A percentile compares a stretch with the other conserved stretches of the same genome.
phyloP scores from a whole-genome alignment of 2,888 invertebrate genomes.

The Dynastes maya region DNA sequence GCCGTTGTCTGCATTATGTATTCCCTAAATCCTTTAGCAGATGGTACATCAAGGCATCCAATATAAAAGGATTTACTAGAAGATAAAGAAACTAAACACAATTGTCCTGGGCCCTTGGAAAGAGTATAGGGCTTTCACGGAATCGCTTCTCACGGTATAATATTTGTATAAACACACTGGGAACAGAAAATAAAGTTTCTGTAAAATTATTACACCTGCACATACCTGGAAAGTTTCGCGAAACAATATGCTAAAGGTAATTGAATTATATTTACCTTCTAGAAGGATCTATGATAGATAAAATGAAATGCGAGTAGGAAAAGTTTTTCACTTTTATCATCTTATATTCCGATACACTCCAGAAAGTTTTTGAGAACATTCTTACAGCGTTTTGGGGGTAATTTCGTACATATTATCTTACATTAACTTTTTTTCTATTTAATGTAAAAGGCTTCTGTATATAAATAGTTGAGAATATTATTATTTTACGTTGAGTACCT shows the following conservation, averaged over 20 bases:
- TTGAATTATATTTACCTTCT: no score
- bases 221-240: background rate
- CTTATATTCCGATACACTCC: background rate
- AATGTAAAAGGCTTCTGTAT: no score
- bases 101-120: constrained; percentile 33
- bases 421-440: background rate
- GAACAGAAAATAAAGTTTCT: constrained; percentile 7
- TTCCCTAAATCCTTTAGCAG: constrained; percentile 66
- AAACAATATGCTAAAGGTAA: no score
- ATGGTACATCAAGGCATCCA: constrained; percentile 62
- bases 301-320: no score
- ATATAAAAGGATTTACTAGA: constrained; percentile 59
- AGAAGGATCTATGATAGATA: no score
- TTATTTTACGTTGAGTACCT: no score
- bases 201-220: constrained; percentile 4
- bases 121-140: background rate
- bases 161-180: constrained; percentile 33
- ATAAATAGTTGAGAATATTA: no score
- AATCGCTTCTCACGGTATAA: constrained; percentile 22
- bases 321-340: no score
- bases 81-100: constrained; percentile 55
- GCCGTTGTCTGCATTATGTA: constrained; percentile 67
- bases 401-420: background rate
- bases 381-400: background rate
- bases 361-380: no score